These are phyloP conservation scores for Eilema griseolum DNA, from an alignment of 2,888 invertebrate species.

Conservation along the genomic window DNA sequence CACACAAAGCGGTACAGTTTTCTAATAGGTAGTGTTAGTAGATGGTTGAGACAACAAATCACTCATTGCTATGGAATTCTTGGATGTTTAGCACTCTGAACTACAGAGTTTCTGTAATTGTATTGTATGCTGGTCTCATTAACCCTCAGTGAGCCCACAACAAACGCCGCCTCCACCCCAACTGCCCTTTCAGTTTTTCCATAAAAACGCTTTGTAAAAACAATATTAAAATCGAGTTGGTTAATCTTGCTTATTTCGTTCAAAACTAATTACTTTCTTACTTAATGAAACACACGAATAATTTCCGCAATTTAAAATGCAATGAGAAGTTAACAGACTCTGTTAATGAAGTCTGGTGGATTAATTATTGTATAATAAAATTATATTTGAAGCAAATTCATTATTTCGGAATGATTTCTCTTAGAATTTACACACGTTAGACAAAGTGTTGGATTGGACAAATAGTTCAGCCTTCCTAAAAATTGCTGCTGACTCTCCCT, in stretches of 20 bases:
- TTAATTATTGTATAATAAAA: constrained; percentile 15
- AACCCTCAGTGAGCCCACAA: neutral
- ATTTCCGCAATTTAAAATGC: constrained; percentile 20
- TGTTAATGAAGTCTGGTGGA: neutral
- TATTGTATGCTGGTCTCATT: neutral
- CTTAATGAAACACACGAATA: constrained; percentile 23
- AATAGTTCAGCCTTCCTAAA: too few relatives aligned
- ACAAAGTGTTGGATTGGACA: neutral
- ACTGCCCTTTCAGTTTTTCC: neutral
- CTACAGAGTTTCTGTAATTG: too few relatives aligned
- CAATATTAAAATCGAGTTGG: neutral
- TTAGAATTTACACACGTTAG: neutral
- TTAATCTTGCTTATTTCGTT: neutral
- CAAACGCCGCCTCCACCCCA: neutral
- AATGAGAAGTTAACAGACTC: constrained; percentile 12
- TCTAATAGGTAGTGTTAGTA: too few relatives aligned
- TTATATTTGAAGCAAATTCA: constrained; percentile 5
- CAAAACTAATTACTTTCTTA: constrained; percentile 26
- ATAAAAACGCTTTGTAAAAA: neutral
- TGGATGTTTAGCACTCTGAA: too few relatives aligned
- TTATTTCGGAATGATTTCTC: neutral
- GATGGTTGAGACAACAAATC: too few relatives aligned
- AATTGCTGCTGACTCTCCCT: too few relatives aligned
- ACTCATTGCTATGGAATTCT: too few relatives aligned
- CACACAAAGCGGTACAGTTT: too few relatives aligned